Conservation (phyloP, 2,797 vertebrate species). For the Mormyrops attenuatus region DNA sequence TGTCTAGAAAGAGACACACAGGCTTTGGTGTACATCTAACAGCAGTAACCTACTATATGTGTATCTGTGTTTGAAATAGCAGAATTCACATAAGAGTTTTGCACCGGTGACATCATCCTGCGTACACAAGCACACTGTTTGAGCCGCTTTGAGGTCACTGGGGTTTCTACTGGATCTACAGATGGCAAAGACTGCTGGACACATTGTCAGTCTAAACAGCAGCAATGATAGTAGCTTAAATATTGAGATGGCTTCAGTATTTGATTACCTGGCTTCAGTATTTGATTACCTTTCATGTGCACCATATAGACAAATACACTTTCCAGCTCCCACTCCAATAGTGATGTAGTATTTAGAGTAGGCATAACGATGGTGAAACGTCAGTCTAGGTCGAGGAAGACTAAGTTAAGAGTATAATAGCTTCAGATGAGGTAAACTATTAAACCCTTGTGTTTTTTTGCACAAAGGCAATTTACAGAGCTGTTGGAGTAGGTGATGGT, state of each 20-base stretch:
- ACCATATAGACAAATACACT: not conserved
- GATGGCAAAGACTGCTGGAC: not conserved
- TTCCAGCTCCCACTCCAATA: not conserved
- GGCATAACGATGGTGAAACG: not conserved
- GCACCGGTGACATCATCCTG: constrained; percentile 11
- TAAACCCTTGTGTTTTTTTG: constrained; percentile 5
- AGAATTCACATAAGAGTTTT: constrained; percentile 15
- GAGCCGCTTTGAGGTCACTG: constrained; percentile 1
- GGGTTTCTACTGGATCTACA: not conserved
- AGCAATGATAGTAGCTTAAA: not conserved
- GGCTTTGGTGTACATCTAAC: not conserved
- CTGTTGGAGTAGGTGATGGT: not conserved
- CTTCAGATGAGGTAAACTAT: not conserved
- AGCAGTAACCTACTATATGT: not conserved
- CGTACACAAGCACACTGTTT: not conserved
- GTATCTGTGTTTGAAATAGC: constrained; percentile 15
- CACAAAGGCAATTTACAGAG: not conserved
- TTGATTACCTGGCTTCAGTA: not conserved
- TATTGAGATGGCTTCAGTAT: constrained; percentile 2
- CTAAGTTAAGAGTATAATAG: constrained; percentile 9
- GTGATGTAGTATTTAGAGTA: not conserved
- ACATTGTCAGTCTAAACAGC: not conserved
- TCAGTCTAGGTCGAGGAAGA: constrained; percentile 10
- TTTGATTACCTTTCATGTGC: not conserved
- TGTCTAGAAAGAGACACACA: not conserved